These are phyloP conservation scores for Lucifuga dentata DNA, from an alignment of 2,113 vertebrate species.

Conservation along the genomic window DNA sequence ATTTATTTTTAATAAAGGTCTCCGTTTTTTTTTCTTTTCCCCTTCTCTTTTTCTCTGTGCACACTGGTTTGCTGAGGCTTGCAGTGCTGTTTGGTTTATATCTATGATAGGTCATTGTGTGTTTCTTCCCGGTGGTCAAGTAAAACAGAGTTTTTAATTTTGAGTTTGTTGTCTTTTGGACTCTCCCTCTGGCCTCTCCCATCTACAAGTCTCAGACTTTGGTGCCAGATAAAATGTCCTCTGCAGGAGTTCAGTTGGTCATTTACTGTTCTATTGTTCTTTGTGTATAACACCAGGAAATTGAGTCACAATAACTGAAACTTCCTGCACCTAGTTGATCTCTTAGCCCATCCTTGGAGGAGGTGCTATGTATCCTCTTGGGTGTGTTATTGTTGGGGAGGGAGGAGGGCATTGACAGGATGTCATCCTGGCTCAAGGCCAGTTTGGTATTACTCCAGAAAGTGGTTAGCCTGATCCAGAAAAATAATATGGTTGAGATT, in stretches of 20 bases:
- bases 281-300: slow-evolving; percentile 32
- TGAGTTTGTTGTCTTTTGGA: slow-evolving; percentile 17
- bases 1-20: too few species aligned
- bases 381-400: slow-evolving; percentile 16
- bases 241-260: slow-evolving; percentile 20
- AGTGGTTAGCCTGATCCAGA: slow-evolving; percentile 33
- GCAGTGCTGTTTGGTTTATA: slow-evolving; percentile 7
- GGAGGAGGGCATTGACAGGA: slow-evolving; percentile 38
- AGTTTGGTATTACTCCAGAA: slow-evolving; percentile 30
- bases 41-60: background rate
- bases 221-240: slow-evolving; percentile 11
- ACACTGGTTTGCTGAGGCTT: slow-evolving; percentile 3
- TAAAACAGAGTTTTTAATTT: slow-evolving; percentile 25
- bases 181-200: background rate
- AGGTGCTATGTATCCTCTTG: slow-evolving; percentile 13
- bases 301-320: background rate
- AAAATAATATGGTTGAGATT: background rate
- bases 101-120: too few species aligned
- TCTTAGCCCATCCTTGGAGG: background rate
- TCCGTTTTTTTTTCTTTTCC: background rate
- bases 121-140: slow-evolving; percentile 11
- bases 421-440: slow-evolving; percentile 34
- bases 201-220: background rate
- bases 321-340: slow-evolving; percentile 29
- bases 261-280: slow-evolving; percentile 44